Evolutionary conservation across 2,888 invertebrate species (phyloP).

Genomic region (Cantharis rufa): DNA sequence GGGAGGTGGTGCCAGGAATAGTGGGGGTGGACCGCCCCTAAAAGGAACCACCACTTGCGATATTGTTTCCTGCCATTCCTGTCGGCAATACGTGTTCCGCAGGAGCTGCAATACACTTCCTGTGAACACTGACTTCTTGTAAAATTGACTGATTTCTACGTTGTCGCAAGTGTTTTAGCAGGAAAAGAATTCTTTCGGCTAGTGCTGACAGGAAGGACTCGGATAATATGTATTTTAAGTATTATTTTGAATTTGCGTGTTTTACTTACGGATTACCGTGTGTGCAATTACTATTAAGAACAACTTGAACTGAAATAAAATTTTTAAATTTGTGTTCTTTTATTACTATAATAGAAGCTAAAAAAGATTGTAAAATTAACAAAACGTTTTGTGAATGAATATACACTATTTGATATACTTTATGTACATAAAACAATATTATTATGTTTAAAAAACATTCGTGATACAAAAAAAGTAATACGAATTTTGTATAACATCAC

Average conservation of each 20-base stretch:
- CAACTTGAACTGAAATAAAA: neutral
- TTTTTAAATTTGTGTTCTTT: neutral
- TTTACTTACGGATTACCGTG: conserved; percentile 18
- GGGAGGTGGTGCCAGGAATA: conserved; percentile 37
- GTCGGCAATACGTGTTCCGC: conserved; percentile 53
- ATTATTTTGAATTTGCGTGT: conserved; percentile 28
- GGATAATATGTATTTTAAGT: conserved; percentile 19
- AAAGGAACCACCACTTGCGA: conserved; percentile 58
- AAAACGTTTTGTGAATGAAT: neutral
- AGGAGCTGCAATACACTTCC: conserved; percentile 54
- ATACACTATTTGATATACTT: neutral
- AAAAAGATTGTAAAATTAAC: neutral
- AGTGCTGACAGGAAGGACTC: conserved; percentile 28
- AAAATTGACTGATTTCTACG: conserved; percentile 38
- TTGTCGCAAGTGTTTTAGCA: conserved; percentile 27
- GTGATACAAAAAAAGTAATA: neutral
- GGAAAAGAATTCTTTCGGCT: conserved; percentile 28
- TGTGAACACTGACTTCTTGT: conserved; percentile 52
- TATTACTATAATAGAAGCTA: neutral
- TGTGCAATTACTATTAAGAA: conserved; percentile 15
- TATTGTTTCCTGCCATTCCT: conserved; percentile 58
- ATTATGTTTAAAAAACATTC: neutral
- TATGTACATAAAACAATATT: neutral
- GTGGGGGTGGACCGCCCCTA: conserved; percentile 50
- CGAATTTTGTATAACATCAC: neutral